These are phyloP conservation scores for Synanthedon tipuliformis DNA, from an alignment of 2,888 invertebrate species.

Conservation along the genomic window DNA sequence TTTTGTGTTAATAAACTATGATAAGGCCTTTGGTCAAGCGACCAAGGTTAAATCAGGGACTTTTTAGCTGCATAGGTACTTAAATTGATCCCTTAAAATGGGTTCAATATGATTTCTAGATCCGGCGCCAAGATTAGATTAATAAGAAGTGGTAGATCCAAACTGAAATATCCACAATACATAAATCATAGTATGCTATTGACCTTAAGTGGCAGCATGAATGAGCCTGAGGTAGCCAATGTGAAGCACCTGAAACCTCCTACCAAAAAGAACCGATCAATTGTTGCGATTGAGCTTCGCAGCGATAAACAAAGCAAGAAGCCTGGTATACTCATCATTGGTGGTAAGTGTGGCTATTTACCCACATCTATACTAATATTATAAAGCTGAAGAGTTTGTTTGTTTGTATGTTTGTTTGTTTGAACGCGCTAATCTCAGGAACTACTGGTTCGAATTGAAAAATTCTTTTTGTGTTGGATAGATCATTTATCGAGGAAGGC, in stretches of 20 bases:
- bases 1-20: too few relatives aligned
- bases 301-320: slow-evolving; percentile 47
- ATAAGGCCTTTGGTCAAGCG: too few relatives aligned
- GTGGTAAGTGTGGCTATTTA: slow-evolving; percentile 23
- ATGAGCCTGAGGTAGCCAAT: slow-evolving; percentile 34
- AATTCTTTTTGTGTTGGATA: too few relatives aligned
- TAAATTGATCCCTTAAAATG: too few relatives aligned
- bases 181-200: slow-evolving; percentile 23
- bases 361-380: too few relatives aligned
- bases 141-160: slow-evolving; percentile 22
- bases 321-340: slow-evolving; percentile 54
- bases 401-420: too few relatives aligned
- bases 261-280: slow-evolving; percentile 37
- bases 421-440: too few relatives aligned
- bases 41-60: too few relatives aligned
- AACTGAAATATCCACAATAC: slow-evolving; percentile 24
- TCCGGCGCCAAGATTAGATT: slow-evolving; percentile 49
- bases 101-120: slow-evolving; percentile 16
- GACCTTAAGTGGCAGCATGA: slow-evolving; percentile 19
- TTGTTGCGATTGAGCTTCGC: slow-evolving; percentile 45
- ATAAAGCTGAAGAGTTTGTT: too few relatives aligned
- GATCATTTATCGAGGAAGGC: too few relatives aligned
- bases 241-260: slow-evolving; percentile 25
- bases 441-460: too few relatives aligned
- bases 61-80: too few relatives aligned